Evolutionary conservation across 2,888 invertebrate genomes (phyloP).

Genomic region (Cantharis flavilabris): DNA sequence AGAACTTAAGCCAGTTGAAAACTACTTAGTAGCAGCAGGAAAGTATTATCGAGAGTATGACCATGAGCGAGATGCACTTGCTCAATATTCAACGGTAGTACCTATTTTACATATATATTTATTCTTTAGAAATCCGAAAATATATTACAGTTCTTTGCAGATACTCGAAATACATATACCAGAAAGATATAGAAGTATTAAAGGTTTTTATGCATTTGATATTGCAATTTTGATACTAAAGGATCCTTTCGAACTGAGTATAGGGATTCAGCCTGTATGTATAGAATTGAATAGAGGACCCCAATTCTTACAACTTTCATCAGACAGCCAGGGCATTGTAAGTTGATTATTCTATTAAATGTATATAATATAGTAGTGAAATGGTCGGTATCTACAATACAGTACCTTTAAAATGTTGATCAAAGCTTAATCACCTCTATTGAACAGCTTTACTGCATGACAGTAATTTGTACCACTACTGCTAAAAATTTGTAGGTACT

Average conservation of each 20-base stretch:
- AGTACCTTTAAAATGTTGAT: no score
- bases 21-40: neutral
- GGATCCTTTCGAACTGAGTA: slow-evolving; percentile 40
- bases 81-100: neutral
- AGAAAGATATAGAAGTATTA: slow-evolving; percentile 35
- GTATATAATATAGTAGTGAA: no score
- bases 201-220: slow-evolving; percentile 42
- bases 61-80: neutral
- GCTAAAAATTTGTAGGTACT: no score
- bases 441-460: no score
- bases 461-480: no score
- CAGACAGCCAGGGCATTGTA: slow-evolving; percentile 35
- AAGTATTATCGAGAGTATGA: neutral
- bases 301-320: slow-evolving; percentile 11
- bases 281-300: slow-evolving; percentile 36
- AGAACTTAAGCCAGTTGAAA: neutral
- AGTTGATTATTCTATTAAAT: slow-evolving; percentile 10
- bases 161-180: slow-evolving; percentile 35
- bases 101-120: no score
- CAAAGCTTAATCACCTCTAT: no score
- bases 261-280: slow-evolving; percentile 50
- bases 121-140: neutral
- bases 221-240: slow-evolving; percentile 47
- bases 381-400: no score
- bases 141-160: slow-evolving; percentile 22